Evolutionary conservation across 2,888 invertebrate genomes (phyloP).

Genomic region (Trachelus stipa): DNA sequence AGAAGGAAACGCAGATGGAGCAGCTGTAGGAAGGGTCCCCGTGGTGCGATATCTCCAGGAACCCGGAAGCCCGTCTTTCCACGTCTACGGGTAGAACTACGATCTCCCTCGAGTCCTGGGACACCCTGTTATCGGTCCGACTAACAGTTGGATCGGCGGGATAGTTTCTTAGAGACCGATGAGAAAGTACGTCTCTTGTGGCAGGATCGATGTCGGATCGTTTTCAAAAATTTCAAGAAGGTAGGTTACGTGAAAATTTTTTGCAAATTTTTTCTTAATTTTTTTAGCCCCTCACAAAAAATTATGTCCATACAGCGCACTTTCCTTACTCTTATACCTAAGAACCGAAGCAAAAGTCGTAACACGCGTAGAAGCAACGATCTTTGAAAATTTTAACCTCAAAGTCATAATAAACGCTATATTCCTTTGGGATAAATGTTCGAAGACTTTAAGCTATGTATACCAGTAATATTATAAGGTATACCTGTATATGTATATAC

Average conservation of each 20-base stretch:
- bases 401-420: too few species aligned
- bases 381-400: neutral
- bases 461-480: slow-evolving; percentile 1
- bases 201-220: too few species aligned
- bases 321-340: too few species aligned
- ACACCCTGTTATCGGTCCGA: slow-evolving; percentile 19
- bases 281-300: too few species aligned
- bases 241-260: too few species aligned
- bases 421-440: too few species aligned
- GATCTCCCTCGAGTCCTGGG: slow-evolving; percentile 19
- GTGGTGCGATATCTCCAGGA: slow-evolving; percentile 30
- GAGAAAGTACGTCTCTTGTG: too few species aligned
- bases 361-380: neutral
- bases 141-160: slow-evolving; percentile 11
- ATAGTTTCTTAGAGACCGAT: slow-evolving; percentile 1
- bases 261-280: too few species aligned
- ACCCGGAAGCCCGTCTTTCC: slow-evolving; percentile 27
- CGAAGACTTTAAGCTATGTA: slow-evolving; percentile 18
- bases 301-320: too few species aligned
- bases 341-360: too few species aligned
- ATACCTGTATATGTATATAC: neutral
- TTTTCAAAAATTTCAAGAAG: too few species aligned
- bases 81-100: slow-evolving; percentile 19
- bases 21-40: slow-evolving; percentile 19
- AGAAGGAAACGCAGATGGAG: slow-evolving; percentile 11